Conservation (phyloP, 2,797 vertebrate species). For the Sebastes umbrosus region DNA sequence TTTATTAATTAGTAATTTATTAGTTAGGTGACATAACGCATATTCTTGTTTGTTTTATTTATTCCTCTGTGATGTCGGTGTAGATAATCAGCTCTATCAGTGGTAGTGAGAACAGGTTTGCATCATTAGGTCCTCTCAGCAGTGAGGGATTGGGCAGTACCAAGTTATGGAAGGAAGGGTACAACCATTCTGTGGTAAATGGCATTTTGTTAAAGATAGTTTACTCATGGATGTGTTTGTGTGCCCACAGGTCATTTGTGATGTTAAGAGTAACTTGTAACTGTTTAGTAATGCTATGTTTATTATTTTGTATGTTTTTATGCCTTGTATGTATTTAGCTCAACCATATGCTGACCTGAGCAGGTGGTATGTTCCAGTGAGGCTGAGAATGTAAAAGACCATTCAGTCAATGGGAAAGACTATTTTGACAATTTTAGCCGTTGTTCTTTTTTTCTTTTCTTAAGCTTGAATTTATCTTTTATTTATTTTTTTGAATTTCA, state of each 20-base stretch:
- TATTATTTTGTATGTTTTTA: background rate
- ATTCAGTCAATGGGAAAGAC: background rate
- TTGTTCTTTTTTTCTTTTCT: background rate
- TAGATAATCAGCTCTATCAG: background rate
- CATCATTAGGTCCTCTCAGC: background rate
- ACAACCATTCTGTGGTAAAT: background rate
- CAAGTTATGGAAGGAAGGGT: background rate
- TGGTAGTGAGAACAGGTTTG: conserved; percentile 1
- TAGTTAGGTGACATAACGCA: background rate
- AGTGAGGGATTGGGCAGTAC: background rate
- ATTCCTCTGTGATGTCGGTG: background rate
- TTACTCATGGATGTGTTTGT: background rate
- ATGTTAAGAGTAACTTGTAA: background rate
- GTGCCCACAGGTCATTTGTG: background rate
- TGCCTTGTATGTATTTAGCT: background rate
- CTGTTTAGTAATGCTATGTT: background rate
- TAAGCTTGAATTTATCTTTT: background rate
- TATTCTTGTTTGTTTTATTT: background rate
- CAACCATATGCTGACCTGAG: background rate
- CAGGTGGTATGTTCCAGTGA: background rate
- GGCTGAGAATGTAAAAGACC: background rate
- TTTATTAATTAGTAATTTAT: background rate
- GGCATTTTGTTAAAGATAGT: background rate
- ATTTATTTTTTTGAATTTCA: background rate
- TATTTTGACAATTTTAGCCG: background rate